Evolutionary conservation across 2,113 vertebrate genomes (phyloP).

Genomic region (Passer montanus): DNA sequence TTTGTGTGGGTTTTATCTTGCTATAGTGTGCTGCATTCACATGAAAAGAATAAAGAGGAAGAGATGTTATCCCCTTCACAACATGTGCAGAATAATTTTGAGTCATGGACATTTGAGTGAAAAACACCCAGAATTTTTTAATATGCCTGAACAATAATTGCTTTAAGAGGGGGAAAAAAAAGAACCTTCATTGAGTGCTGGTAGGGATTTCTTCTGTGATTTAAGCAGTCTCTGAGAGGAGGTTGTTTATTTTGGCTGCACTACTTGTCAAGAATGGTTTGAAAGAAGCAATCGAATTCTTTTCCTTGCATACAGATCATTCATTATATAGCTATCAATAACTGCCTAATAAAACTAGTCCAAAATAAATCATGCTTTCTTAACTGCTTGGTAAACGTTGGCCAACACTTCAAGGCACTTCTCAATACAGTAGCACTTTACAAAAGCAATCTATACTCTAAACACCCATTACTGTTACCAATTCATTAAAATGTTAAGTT

Average conservation of each 20-base stretch:
- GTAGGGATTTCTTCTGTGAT: slow-evolving; percentile 16
- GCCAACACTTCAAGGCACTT: slow-evolving; percentile 17
- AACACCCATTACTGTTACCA: background rate
- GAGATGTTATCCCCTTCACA: background rate
- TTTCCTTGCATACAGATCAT: slow-evolving; percentile 23
- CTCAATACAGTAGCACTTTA: background rate
- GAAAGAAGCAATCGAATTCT: background rate
- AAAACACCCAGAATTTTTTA: background rate
- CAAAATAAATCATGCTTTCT: slow-evolving; percentile 26
- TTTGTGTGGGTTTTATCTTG: background rate
- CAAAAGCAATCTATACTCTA: background rate
- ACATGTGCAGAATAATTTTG: background rate
- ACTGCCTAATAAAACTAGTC: slow-evolving; percentile 33
- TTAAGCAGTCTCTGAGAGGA: background rate
- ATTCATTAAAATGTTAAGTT: slow-evolving; percentile 33
- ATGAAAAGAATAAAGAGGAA: background rate
- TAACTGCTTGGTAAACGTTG: slow-evolving; percentile 7
- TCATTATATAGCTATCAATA: slow-evolving; percentile 45
- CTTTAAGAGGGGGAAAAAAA: background rate
- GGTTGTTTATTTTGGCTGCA: background rate
- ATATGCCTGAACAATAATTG: background rate
- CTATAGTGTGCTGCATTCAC: background rate
- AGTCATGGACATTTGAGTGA: background rate
- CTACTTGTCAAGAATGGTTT: background rate
- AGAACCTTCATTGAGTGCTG: background rate